Percentiles rank a stretch among this genome's conserved stretches.
Conservation (phyloP, 2,797 vertebrate genomes). For the Takifugu rubripes region DNA sequence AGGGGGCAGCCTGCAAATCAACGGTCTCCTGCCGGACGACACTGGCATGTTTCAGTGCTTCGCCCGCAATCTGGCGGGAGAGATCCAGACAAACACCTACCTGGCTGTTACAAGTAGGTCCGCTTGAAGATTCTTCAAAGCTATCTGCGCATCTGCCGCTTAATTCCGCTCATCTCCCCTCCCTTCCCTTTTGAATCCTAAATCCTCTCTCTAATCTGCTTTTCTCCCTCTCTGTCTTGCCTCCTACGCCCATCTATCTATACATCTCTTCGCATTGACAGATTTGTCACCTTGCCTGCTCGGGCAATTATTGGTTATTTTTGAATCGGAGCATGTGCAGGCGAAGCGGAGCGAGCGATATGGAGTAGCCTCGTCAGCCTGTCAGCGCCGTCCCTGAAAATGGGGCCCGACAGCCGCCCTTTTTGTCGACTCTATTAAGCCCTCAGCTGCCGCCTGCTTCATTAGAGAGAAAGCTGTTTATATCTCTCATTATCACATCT, state of each 20-base stretch:
- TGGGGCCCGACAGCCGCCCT: slow-evolving; percentile 58
- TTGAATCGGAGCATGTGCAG: slow-evolving; percentile 49
- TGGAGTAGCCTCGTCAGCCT: slow-evolving; percentile 50
- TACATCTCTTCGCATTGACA: slow-evolving; percentile 54
- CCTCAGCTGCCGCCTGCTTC: slow-evolving; percentile 52
- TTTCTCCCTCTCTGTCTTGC: slow-evolving; percentile 42
- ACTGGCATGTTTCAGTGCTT: slow-evolving; percentile 99
- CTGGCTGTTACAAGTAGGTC: slow-evolving; percentile 94
- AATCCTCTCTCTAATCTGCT: slow-evolving; percentile 49
- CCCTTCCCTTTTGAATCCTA: slow-evolving; percentile 19
- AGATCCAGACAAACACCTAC: slow-evolving; percentile 96
- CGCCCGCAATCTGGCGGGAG: slow-evolving; percentile 86
- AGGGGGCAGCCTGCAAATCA: slow-evolving; percentile 92
- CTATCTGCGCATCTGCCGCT: slow-evolving; percentile 26
- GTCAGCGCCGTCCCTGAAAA: slow-evolving; percentile 43
- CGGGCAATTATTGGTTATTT: slow-evolving; percentile 69
- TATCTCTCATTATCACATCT: slow-evolving; percentile 63
- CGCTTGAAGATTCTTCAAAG: slow-evolving; percentile 28
- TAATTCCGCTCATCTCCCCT: slow-evolving; percentile 36
- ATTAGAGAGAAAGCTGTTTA: slow-evolving; percentile 60
- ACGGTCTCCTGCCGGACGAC: slow-evolving; percentile 89
- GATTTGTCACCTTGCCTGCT: slow-evolving; percentile 63
- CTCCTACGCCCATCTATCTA: slow-evolving; percentile 51
- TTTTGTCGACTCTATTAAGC: slow-evolving; percentile 69
- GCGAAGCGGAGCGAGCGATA: slow-evolving; percentile 26